Evolutionary conservation across 2,797 vertebrate species (phyloP).

Genomic region (Esox lucius): DNA sequence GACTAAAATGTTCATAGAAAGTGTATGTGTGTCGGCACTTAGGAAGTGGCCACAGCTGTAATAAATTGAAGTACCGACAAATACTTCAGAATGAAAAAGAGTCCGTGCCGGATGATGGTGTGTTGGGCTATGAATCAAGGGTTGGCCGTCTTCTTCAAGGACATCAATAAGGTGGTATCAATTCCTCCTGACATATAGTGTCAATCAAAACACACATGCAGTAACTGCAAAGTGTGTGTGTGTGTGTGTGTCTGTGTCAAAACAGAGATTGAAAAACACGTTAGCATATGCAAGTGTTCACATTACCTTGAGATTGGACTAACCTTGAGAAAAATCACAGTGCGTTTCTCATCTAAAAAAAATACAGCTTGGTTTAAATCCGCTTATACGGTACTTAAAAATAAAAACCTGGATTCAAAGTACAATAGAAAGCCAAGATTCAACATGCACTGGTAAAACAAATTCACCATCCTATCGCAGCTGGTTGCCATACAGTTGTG

Average conservation of each 20-base stretch:
- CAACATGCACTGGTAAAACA: no score
- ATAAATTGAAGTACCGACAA: neutral
- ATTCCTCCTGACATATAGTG: constrained; percentile 40
- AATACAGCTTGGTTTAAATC: neutral
- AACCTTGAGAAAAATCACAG: neutral
- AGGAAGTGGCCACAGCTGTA: neutral
- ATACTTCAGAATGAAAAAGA: neutral
- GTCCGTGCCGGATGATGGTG: constrained; percentile 6
- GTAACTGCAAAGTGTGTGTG: constrained; percentile 23
- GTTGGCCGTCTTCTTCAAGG: constrained; percentile 39
- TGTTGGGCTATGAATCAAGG: constrained; percentile 20
- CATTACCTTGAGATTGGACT: constrained; percentile 59
- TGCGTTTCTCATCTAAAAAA: neutral
- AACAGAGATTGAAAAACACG: constrained; percentile 51
- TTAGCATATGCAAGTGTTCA: constrained; percentile 69
- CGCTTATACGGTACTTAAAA: neutral
- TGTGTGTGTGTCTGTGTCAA: constrained; percentile 51
- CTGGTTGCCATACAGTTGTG: no score
- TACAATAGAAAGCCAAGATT: no score
- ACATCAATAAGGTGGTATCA: constrained; percentile 14
- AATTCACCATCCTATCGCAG: no score
- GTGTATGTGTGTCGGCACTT: neutral
- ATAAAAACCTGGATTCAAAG: no score
- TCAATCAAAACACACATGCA: constrained; percentile 52
- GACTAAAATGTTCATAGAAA: neutral